Base-by-base conservation (phyloP, 2,888 invertebrate species). In the Leptinotarsa tumamoca region DNA sequence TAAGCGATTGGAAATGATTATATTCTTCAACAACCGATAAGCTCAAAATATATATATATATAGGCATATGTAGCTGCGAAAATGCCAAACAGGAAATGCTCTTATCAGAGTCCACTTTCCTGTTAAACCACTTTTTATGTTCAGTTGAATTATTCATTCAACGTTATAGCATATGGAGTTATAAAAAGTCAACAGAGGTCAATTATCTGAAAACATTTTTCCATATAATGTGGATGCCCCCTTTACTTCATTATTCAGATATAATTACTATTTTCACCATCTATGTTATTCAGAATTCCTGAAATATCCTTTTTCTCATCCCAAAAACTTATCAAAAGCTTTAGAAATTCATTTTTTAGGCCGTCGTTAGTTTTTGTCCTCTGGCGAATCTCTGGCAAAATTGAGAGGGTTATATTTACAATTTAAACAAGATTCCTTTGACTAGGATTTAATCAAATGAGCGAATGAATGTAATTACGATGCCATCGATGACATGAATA, bases 91-190 rank as follows among this genome's bases (percentile, higher is more conserved):
- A 80, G 84, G 84, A 84, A 83, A 76, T 77, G 73, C 68, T 79
- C 75, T 84, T 83, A 84, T 85, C 83, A 82, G 77, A 75, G 74
- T 81, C 67, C 66, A 81, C 78, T 83, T 85, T 85, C 84, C 85
- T 83, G 84, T 84, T 81, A 75, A 78, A 76, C 56, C 70, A 74
- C 73, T 73, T 75, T 73, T 79, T 80, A 76, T 74, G 77, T 78
- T 76, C 67, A 68, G 63, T 51, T 80, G 79, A 79, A 79, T 80
- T 71, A 80, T 81, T 80, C 81, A 80, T 80, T 78, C 71, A 51
- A 52, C 27, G 51, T 68, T 68, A 10, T 23, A 15, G 68, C 13
- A 54, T 58, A 70, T 61, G 14, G 4, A 56, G 33, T 54, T 56
- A 61, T 50, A 18, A 70, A 49, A 43, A 43, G 56, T 43, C 58